Evolutionary conservation across 2,113 vertebrate genomes (phyloP).

Genomic region (Tragelaphus strepsiceros): DNA sequence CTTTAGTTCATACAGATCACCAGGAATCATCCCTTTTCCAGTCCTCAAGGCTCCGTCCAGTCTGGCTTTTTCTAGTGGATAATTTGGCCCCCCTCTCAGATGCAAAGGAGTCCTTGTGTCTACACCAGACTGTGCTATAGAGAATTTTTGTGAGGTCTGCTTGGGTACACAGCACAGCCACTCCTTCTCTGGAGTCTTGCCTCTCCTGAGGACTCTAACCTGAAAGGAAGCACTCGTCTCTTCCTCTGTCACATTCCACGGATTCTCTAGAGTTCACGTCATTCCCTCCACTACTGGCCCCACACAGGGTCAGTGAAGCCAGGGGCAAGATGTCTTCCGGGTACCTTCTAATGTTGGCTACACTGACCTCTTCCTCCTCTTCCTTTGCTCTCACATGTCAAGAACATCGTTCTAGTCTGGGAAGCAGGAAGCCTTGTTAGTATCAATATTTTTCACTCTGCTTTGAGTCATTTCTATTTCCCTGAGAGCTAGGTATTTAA

Average conservation of each 20-base stretch:
- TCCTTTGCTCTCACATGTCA: background rate
- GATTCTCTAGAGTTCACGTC: background rate
- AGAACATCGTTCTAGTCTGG: background rate
- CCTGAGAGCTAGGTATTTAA: background rate
- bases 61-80: background rate
- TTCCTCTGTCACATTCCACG: background rate
- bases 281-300: background rate
- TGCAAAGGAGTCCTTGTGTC: background rate
- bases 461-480: slow-evolving; percentile 3
- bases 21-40: background rate
- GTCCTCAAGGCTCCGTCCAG: background rate
- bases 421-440: background rate
- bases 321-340: background rate
- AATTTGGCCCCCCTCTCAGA: background rate
- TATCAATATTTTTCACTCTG: background rate
- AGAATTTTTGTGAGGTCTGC: background rate
- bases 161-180: background rate
- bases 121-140: background rate
- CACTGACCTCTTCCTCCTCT: background rate
- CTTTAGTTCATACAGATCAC: background rate
- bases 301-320: background rate
- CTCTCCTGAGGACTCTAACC: background rate
- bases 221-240: background rate
- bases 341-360: too few relatives aligned
- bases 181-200: background rate